Percentiles rank a stretch among this genome's conserved stretches.
These are phyloP conservation scores for Rhagologus leucostigma DNA, from an alignment of 2,113 vertebrate species.

Conservation along the genomic window DNA sequence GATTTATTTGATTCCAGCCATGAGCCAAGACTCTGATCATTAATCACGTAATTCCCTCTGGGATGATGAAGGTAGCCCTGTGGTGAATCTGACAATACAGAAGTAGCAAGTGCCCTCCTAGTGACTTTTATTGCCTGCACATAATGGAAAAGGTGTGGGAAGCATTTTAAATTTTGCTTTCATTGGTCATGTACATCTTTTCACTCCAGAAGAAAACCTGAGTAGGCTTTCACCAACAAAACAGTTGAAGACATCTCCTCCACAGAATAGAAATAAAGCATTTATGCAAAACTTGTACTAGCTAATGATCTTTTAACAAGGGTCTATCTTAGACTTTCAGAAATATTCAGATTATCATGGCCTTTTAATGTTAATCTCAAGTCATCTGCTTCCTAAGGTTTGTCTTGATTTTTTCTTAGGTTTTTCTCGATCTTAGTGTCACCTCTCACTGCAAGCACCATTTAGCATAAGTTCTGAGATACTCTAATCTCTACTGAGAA, in stretches of 20 bases:
- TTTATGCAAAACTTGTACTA: neutral
- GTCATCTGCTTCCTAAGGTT: neutral
- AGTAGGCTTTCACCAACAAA: neutral
- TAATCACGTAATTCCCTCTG: neutral
- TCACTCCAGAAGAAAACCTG: neutral
- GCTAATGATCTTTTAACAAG: neutral
- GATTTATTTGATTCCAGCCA: neutral
- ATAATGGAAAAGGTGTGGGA: neutral
- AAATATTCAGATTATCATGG: neutral
- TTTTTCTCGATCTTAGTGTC: neutral
- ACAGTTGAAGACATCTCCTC: neutral
- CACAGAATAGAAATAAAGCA: neutral
- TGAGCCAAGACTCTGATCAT: neutral
- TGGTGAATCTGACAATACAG: neutral
- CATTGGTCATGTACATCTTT: neutral
- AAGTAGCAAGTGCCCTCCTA: neutral
- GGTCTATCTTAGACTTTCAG: neutral
- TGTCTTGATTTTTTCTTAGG: neutral
- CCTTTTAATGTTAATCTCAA: neutral
- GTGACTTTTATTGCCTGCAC: neutral
- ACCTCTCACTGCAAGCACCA: neutral
- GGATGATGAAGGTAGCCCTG: neutral
- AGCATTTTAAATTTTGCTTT: neutral
- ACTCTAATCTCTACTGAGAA: neutral
- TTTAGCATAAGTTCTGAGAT: neutral